Evolutionary conservation across 2,113 vertebrate species (phyloP), one percentile per base, ranked within the genome.

Genomic region (Cromileptes altivelis): DNA sequence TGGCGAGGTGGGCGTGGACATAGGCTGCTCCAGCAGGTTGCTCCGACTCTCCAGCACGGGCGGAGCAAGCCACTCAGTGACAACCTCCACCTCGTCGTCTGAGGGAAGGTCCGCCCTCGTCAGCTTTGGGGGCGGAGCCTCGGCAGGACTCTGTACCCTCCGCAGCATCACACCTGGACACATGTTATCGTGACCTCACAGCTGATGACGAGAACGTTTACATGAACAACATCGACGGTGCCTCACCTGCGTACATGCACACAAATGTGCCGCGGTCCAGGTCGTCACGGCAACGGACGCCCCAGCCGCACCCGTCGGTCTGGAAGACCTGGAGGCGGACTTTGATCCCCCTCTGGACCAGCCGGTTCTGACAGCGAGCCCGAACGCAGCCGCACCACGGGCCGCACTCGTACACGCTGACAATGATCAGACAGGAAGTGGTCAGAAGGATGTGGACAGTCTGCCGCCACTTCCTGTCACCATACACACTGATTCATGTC

Each of bases 221-320:
- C 33, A 6, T 37, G 33, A 37, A 37, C 9, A 45, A 45, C 2
- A 9, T 45, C 11, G 6, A 3, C 19, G 19, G 0, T 11, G 0
- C 2, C 84, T 82, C 72, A 98, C 98, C 98, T 96, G 98, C 95
- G 10, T 97, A 99, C 52, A 96, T 97, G 75, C 98, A 99, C 88
- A 99, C 91, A 73, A 99, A 99, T 0, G 97, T 99, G 6, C 98
- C 98, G 21, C 80, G 91, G 88, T 99, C 98, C 1, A 99, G 90
- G 91, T 99, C 98, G 56, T 99, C 98, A 0, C 96, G 94, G 89
- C 98, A 98, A 50, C 98, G 98, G 1, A 99, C 97, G 0, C 96
- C 98, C 98, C 98, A 99, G 76, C 97, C 97, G 0, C 96, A 94
- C 77, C 91, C 95, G 15, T 89, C 90, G 0, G 97, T 97, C 88